Base-by-base conservation (phyloP, 2,888 invertebrate species). In the Aphidoletes aphidimyza region DNA sequence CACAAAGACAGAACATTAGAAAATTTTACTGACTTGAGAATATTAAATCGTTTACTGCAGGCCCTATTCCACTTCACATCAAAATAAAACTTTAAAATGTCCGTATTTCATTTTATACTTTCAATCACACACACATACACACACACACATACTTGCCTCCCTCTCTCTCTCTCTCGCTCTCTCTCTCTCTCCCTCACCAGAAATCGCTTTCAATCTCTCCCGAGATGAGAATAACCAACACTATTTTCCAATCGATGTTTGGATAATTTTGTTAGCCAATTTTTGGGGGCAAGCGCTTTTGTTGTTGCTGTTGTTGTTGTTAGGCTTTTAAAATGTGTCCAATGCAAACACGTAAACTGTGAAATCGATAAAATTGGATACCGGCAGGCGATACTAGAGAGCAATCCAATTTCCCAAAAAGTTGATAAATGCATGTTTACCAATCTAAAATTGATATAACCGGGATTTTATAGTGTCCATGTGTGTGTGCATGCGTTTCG, bases 261-360 rank as follows among this genome's bases (percentile, higher is more conserved):
- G 22, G 54, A 22, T n/a, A n/a, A n/a, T n/a, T 54, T 22, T 54
- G 22, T 54, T 54, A 22, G 54, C 22, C 54, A 54, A 54, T 54
- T 54, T 54, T n/a, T n/a, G n/a, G n/a, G n/a, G n/a, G n/a, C n/a
- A n/a, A n/a, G 54, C 0, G 22, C 22, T 54, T 54, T 54, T 54
- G 54, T 54, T 22, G 9, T 54, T n/a, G n/a, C n/a, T n/a, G n/a
- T n/a, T n/a, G n/a, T n/a, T n/a, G n/a, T n/a, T n/a, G n/a, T n/a
- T n/a, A n/a, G n/a, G n/a, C n/a, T n/a, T 39, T 54, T 22, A 14
- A 54, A 54, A 54, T 54, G 54, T 54, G 54, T 54, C 54, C 54
- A 54, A 54, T 22, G 54, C 54, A 54, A 22, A 54, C 54, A 54
- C 54, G 9, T 22, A 54, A 54, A 22, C 54, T 22, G n/a, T 54